Percentiles rank a stretch among this genome's conserved stretches.
These are phyloP conservation scores for Pocillopora damicornis DNA, from an alignment of 64 coral and sea anemone species.

Conservation along the genomic window DNA sequence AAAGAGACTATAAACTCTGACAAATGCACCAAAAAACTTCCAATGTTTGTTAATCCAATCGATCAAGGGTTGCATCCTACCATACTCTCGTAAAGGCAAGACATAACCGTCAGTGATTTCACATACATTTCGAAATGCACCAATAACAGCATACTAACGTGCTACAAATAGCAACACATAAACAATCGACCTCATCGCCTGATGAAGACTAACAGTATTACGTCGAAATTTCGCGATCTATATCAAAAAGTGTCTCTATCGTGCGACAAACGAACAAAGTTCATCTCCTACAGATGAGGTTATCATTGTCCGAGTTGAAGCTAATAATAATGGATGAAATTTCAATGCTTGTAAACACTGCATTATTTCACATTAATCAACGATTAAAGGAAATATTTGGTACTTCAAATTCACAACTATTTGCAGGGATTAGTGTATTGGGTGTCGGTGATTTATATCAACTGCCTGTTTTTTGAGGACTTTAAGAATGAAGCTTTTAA, in stretches of 20 bases:
- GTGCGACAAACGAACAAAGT: too few species aligned
- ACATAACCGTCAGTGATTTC: conserved; percentile 44
- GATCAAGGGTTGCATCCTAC: conserved; percentile 4
- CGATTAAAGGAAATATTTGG: conserved; percentile 68
- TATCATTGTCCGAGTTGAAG: conserved; percentile 51
- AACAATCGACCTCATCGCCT: too few species aligned
- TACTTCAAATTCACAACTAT: neutral
- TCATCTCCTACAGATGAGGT: conserved; percentile 28
- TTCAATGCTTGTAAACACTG: conserved; percentile 60
- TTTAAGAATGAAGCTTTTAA: conserved; percentile 52
- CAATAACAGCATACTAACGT: too few species aligned
- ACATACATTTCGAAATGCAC: too few species aligned
- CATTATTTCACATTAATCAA: conserved; percentile 58
- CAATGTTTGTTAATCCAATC: conserved; percentile 35
- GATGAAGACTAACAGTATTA: too few species aligned
- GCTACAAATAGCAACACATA: too few species aligned
- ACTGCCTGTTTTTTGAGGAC: neutral
- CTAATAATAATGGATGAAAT: conserved; percentile 56
- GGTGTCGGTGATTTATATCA: too few species aligned
- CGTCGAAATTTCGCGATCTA: too few species aligned
- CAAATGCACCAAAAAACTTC: conserved; percentile 14
- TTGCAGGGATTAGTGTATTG: too few species aligned
- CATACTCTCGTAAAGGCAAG: conserved; percentile 36
- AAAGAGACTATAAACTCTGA: conserved; percentile 28
- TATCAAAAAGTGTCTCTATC: too few species aligned